phyloP scores from a whole-genome alignment of 2,113 vertebrate species.

The Ploceus nigricollis region DNA sequence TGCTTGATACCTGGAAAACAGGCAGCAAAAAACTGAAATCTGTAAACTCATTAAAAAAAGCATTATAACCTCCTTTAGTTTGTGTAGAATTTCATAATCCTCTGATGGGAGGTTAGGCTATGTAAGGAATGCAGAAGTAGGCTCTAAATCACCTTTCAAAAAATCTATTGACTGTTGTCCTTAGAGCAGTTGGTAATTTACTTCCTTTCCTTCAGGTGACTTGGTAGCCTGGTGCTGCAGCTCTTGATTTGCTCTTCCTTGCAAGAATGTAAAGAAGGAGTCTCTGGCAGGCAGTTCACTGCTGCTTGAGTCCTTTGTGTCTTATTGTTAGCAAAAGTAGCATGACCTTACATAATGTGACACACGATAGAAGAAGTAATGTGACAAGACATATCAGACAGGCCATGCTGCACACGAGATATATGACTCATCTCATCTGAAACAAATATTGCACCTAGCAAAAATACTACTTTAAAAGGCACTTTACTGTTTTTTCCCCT shows the following conservation, averaged over 20 bases:
- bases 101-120: not conserved
- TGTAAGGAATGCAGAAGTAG: not conserved
- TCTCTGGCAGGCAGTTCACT: not conserved
- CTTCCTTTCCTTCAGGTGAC: not conserved
- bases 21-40: not conserved
- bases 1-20: not conserved
- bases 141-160: slow-evolving; percentile 11
- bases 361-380: slow-evolving; percentile 44
- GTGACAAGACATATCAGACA: slow-evolving; percentile 49
- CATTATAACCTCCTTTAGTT: not conserved
- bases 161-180: not conserved
- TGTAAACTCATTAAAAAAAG: not conserved
- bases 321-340: slow-evolving; percentile 48
- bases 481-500: not conserved
- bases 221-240: not conserved
- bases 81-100: not conserved
- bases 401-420: not conserved
- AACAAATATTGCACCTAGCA: slow-evolving; percentile 49
- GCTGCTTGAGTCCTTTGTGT: not conserved
- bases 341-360: slow-evolving; percentile 58
- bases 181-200: slow-evolving; percentile 16
- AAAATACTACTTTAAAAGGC: slow-evolving; percentile 35
- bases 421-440: slow-evolving; percentile 37
- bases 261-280: not conserved
- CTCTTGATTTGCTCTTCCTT: slow-evolving; percentile 2